Base-by-base conservation (phyloP, 2,113 vertebrate genomes). In the Aythya baeri region DNA sequence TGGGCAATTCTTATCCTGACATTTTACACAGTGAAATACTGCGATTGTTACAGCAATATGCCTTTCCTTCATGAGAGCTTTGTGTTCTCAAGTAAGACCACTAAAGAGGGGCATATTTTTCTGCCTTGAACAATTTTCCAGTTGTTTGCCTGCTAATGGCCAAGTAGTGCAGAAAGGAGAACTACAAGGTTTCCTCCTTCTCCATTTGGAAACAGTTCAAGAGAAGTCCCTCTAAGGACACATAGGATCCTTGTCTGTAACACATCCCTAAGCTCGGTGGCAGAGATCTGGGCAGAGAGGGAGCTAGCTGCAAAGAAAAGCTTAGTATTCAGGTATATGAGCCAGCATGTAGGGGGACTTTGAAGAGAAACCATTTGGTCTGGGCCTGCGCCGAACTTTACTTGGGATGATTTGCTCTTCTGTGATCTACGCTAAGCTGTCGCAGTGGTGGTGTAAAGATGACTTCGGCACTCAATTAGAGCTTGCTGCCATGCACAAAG, bases 201-300 rank as follows among this genome's bases (percentile, higher is more conserved):
- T 82, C 22, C 49, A 31, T 65, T 77, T 55, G n/a, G 65, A 85
- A 85, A 43, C 0, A 2, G 54, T 63, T 68, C 0, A 3, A 14
- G 3, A 5, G 67, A 76, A 5, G 36, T 57, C 18, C 29, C n/a
- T 31, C 32, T 73, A n/a, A 85, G 55, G 59, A 55, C 29, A 36
- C 21, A 7, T 4, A 25, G 13, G 25, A 18, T 54, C 84, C 68
- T 52, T 52, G 49, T 57, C 54, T 2, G 1, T 41, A 54, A 26
- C 36, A 36, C 0, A 3, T 72, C 43, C 41, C 17, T 41, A 44
- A 20, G n/a, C 57, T 27, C 0, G 0, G 21, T 76, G 77, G 25
- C 36, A 49, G 43, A 32, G 65, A 68, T 49, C n/a, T 38, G 61
- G n/a, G 68, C n/a, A 61, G 66, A 63, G 63, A 41, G 49, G 38